Conservation (phyloP, 1,140 invertebrate species). For the Pemphigus obesinymphae region DNA sequence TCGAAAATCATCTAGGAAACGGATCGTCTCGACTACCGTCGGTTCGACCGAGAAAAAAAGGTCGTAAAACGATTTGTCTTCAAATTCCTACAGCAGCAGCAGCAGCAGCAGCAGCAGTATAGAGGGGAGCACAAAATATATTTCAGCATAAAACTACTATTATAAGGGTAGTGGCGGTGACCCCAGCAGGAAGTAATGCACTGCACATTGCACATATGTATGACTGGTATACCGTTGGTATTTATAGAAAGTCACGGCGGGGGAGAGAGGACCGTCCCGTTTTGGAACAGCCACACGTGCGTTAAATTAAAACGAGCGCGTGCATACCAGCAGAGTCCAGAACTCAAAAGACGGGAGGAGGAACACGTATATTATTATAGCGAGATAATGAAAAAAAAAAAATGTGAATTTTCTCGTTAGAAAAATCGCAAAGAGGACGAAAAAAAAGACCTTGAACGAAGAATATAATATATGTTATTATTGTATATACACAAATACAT, state of each 20-base stretch:
- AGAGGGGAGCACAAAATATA: too few species aligned
- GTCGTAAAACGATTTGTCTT: too few species aligned
- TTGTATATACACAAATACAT: not conserved
- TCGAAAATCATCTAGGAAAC: too few species aligned
- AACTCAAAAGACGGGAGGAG: not conserved
- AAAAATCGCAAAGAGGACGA: not conserved
- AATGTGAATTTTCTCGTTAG: not conserved
- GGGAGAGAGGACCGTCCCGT: not conserved
- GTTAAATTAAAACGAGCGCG: not conserved
- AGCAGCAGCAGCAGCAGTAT: too few species aligned
- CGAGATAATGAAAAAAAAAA: not conserved
- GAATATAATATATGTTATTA: too few species aligned
- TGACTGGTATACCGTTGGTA: not conserved
- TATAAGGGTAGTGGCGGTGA: not conserved
- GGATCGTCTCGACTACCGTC: too few species aligned
- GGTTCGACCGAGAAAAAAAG: too few species aligned
- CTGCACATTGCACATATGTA: not conserved
- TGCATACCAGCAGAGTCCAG: not conserved
- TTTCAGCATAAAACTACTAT: too few species aligned
- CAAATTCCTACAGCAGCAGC: too few species aligned
- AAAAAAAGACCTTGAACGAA: not conserved
- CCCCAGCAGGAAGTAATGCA: not conserved
- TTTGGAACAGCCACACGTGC: not conserved
- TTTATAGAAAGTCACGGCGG: conserved; percentile 4
- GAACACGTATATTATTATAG: too few species aligned